Evolutionary conservation across 2,888 invertebrate species (phyloP).

Genomic region (Nesidiocoris tenuis): DNA sequence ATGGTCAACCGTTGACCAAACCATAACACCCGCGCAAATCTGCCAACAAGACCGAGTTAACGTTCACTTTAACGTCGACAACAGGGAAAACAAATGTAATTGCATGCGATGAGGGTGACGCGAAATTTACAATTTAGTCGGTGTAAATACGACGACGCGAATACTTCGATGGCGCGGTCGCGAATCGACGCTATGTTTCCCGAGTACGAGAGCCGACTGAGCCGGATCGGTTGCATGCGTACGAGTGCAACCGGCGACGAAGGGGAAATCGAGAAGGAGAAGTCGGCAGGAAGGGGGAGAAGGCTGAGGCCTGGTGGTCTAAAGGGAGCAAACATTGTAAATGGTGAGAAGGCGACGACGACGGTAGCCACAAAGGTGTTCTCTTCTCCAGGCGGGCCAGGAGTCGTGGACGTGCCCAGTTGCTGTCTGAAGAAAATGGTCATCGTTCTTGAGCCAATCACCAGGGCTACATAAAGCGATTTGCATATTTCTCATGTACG

Average conservation of each 20-base stretch:
- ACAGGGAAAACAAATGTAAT: too few species aligned
- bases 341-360: neutral
- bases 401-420: too few species aligned
- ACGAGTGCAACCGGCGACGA: neutral
- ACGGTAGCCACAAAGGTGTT: too few species aligned
- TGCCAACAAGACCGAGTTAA: constrained; percentile 21
- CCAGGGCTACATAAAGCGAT: too few species aligned
- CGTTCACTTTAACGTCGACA: constrained; percentile 12
- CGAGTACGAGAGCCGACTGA: neutral
- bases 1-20: constrained; percentile 46
- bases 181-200: neutral
- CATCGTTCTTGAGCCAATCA: too few species aligned
- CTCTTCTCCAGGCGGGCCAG: too few species aligned
- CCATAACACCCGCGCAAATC: constrained; percentile 43
- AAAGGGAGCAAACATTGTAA: neutral
- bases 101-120: too few species aligned
- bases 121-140: neutral
- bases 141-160: neutral
- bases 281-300: neutral
- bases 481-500: too few species aligned
- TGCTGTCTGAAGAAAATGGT: too few species aligned
- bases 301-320: too few species aligned
- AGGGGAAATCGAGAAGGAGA: neutral
- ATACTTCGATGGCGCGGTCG: neutral
- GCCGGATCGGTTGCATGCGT: neutral